Evolutionary conservation across 2,888 invertebrate species (phyloP), one percentile per base, ranked within the genome.

Genomic region (Amphiduros pacificus): DNA sequence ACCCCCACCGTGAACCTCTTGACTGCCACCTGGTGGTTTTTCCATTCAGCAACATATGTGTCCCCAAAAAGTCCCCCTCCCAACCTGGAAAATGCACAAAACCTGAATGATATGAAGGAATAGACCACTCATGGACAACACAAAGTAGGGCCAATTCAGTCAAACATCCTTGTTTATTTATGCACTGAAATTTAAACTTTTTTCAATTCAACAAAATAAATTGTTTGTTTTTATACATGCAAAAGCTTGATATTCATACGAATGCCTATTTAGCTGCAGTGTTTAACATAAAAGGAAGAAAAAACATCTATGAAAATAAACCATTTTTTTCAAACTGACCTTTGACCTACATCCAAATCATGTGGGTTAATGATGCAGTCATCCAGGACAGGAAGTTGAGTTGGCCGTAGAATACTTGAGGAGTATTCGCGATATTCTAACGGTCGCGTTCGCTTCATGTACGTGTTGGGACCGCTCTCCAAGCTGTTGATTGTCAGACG

Each of bases 1-100:
- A 78, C 70, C 50, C 74, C 73, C 9, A 77, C 71, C 0, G 77
- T 78, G 50, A 80, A 67, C 32, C 79, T 67, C 63, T 79, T 80
- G 4, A 77, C 73, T 0, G 79, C 73, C 5, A 80, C 75, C 1
- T 68, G 71, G 40, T 72, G 69, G 28, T 75, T 75, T 2, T 71
- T 71, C 72, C 73, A 78, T n/a, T 74, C 69, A 2, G 72, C 80
- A 11, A 78, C 63, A 68, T 80, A 77, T 0, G 80, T 78, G 69
- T 80, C 80, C 6, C 77, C 76, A 66, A 77, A 81, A 26, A 75
- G 62, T 20, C 78, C 76, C 3, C 79, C 79, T 14, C 79, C 79
- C 6, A 81, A 65, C 62, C 80, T 81, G 53, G 6, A 51, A 49
- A 6, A 2, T 6, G 17, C 22, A 24, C 14, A 9, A 11, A 55